These are phyloP conservation scores for Nycticryphes semicollaris DNA, from an alignment of 2,113 vertebrate genomes.

Conservation along the genomic window DNA sequence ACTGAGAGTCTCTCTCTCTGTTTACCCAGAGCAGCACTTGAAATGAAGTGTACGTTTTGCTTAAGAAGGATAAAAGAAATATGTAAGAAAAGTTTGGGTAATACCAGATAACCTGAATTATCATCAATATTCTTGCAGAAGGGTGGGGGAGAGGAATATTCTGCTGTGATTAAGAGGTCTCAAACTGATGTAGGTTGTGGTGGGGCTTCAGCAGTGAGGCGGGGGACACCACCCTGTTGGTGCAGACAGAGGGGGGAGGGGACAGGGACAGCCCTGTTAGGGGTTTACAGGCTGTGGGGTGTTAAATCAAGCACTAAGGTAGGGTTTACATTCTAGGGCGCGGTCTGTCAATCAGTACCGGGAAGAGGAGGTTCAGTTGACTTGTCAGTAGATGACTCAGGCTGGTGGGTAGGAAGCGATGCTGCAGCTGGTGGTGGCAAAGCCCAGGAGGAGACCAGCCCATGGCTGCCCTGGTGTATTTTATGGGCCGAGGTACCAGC, in stretches of 20 bases:
- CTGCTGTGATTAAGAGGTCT: fast-evolving
- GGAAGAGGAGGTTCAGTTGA: neutral
- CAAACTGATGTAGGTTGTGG: fast-evolving
- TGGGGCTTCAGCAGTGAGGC: neutral
- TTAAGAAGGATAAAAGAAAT: neutral
- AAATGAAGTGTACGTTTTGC: neutral
- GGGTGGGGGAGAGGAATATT: neutral
- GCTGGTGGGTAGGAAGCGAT: fast-evolving
- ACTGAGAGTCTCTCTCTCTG: fast-evolving
- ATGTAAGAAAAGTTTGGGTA: neutral
- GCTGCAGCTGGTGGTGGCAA: neutral
- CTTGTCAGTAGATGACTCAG: neutral
- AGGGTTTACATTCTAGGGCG: neutral
- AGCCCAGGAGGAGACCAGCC: neutral
- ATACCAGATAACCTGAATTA: neutral
- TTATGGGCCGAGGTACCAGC: neutral
- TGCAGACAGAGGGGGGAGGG: neutral
- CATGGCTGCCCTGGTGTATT: neutral
- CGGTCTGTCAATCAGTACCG: neutral
- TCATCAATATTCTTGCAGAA: neutral
- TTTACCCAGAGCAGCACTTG: neutral
- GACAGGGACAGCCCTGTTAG: fast-evolving
- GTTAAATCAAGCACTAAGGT: neutral
- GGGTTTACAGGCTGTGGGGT: neutral
- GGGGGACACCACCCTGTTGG: fast-evolving